Conservation (phyloP, 2,888 invertebrate genomes). For the Ochlodes sylvanus region DNA sequence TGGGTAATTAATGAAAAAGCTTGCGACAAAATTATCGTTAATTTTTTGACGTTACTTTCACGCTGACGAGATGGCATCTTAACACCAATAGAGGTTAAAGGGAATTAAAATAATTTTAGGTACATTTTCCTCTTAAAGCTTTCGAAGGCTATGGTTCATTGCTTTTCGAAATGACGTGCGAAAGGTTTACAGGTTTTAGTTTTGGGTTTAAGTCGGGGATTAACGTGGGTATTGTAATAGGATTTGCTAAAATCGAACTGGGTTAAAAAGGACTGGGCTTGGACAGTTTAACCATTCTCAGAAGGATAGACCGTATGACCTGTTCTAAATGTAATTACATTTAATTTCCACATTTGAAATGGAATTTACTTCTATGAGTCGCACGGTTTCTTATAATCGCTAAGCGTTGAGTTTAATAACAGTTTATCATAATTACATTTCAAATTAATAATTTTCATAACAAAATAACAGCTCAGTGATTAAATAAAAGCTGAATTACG, state of each 20-base stretch:
- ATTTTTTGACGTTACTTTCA: conserved; percentile 41
- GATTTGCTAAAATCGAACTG: conserved; percentile 1
- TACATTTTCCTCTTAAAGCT: conserved; percentile 63
- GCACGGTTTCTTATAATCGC: conserved; percentile 52
- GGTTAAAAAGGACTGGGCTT: background rate
- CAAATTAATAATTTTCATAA: conserved; percentile 9
- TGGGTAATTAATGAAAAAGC: conserved; percentile 46
- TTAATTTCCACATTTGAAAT: background rate
- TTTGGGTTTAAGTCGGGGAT: background rate
- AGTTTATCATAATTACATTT: conserved; percentile 10
- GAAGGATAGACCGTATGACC: no score
- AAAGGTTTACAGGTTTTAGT: background rate
- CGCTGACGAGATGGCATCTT: conserved; percentile 59
- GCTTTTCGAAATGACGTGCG: conserved; percentile 52
- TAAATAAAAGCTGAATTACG: background rate
- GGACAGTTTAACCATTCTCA: no score
- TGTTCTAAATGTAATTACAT: background rate
- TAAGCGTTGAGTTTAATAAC: conserved; percentile 61
- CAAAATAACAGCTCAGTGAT: background rate
- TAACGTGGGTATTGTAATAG: background rate
- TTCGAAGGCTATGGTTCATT: conserved; percentile 61
- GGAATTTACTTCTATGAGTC: conserved; percentile 21
- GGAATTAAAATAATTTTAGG: conserved; percentile 61
- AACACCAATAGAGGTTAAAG: conserved; percentile 64
- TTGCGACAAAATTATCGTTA: conserved; percentile 36